Percentiles rank a stretch among this genome's conserved stretches.
These are phyloP conservation scores for Conops quadrifasciatus DNA, from an alignment of 2,888 invertebrate species.

Conservation along the genomic window DNA sequence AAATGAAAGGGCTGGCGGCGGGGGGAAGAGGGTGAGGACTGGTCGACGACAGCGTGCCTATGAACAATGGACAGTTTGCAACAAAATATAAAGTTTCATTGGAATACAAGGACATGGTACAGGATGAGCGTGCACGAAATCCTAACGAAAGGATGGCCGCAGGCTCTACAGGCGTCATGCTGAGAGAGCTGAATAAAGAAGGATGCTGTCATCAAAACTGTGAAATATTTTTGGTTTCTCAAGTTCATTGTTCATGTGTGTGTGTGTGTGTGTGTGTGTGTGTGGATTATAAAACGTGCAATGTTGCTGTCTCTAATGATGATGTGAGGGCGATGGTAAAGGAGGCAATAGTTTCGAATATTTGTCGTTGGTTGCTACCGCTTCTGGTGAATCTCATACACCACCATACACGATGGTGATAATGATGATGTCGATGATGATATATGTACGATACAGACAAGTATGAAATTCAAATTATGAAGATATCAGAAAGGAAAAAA, in stretches of 20 bases:
- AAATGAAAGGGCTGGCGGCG: not conserved
- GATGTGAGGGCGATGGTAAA: constrained; percentile 11
- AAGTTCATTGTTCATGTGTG: not conserved
- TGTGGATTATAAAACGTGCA: not conserved
- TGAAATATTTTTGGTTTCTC: constrained; percentile 5
- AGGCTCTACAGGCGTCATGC: constrained; percentile 15
- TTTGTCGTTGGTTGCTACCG: not conserved
- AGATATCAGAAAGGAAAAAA: constrained; percentile 7
- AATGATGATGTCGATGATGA: constrained; percentile 3
- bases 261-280: not conserved
- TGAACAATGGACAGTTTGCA: not conserved
- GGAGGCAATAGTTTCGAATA: not conserved
- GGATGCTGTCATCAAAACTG: constrained; percentile 9
- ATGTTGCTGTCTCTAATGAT: not conserved
- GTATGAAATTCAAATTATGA: constrained; percentile 29
- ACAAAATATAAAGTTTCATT: constrained; percentile 20
- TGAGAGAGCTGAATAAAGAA: constrained; percentile 5
- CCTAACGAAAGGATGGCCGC: constrained; percentile 25
- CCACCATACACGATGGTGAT: not conserved
- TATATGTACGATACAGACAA: not conserved
- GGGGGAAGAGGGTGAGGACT: too few species aligned
- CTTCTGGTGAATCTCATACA: not conserved
- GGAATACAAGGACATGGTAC: not conserved
- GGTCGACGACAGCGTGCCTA: not conserved
- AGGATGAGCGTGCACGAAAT: not conserved